These are phyloP conservation scores for Polyploca ridens DNA, from an alignment of 2,888 invertebrate species.

Conservation along the genomic window DNA sequence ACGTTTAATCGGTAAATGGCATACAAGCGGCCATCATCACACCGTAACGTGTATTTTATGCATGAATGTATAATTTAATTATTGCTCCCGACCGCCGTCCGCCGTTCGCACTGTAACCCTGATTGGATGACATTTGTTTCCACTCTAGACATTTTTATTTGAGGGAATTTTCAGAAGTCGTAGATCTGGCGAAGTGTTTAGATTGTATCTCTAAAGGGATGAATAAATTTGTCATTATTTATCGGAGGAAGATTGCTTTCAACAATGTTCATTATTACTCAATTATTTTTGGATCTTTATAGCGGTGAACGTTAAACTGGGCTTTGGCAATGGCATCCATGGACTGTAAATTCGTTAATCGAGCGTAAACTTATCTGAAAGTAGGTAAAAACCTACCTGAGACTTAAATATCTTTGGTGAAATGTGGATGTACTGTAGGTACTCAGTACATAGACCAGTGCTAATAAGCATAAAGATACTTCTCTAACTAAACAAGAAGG, in stretches of 20 bases:
- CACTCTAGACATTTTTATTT: conserved; percentile 12
- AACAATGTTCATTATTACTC: conserved; percentile 3
- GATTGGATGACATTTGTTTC: conserved; percentile 49
- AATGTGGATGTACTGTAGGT: background rate
- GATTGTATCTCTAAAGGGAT: conserved; percentile 10
- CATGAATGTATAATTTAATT: conserved; percentile 70
- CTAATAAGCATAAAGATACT: no score
- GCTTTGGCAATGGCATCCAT: background rate
- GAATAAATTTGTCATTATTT: conserved; percentile 8
- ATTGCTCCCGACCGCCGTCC: conserved; percentile 38
- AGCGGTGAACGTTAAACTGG: background rate
- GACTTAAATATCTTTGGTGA: background rate
- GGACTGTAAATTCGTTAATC: background rate
- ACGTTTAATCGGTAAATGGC: conserved; percentile 30
- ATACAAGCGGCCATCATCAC: conserved; percentile 18
- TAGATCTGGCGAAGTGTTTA: conserved; percentile 5
- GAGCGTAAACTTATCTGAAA: background rate
- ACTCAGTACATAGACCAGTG: no score
- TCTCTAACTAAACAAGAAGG: no score
- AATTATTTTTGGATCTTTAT: background rate
- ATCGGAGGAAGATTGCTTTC: background rate
- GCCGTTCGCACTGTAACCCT: conserved; percentile 15
- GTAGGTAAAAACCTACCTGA: no score
- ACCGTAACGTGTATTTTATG: conserved; percentile 59
- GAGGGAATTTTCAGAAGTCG: background rate